Conservation (phyloP, 2,797 vertebrate genomes). For the Arvicola amphibius region DNA sequence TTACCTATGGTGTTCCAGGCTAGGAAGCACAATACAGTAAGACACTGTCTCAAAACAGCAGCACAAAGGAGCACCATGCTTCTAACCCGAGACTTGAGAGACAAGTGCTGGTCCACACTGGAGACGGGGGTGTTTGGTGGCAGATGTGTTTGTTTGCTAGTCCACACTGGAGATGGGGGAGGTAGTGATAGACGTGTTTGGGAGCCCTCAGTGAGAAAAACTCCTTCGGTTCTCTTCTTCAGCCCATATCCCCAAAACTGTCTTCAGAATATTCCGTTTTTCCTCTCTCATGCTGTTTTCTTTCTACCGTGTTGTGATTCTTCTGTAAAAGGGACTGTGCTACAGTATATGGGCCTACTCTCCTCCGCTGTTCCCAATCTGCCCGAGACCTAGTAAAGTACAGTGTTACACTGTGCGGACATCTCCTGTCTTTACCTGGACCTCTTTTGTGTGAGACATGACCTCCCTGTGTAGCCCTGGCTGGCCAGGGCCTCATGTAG, state of each 20-base stretch:
- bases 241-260: not conserved
- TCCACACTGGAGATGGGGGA: no score
- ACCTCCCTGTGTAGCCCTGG: not conserved
- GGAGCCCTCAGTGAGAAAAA: not conserved
- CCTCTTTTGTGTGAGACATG: not conserved
- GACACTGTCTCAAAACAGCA: not conserved
- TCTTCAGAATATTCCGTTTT: constrained; percentile 8
- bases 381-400: not conserved
- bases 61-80: not conserved
- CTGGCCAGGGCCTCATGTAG: not conserved
- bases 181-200: no score
- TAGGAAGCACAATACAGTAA: not conserved
- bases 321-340: not conserved
- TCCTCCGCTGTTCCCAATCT: not conserved
- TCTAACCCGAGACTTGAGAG: not conserved
- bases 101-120: not conserved
- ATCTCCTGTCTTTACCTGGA: not conserved
- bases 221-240: not conserved
- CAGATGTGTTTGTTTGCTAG: not conserved
- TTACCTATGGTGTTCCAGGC: not conserved
- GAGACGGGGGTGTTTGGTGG: not conserved
- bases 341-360: not conserved
- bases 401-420: not conserved
- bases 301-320: not conserved
- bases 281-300: not conserved